Conservation (phyloP, 1,140 invertebrate species). For the Planococcus citri region DNA sequence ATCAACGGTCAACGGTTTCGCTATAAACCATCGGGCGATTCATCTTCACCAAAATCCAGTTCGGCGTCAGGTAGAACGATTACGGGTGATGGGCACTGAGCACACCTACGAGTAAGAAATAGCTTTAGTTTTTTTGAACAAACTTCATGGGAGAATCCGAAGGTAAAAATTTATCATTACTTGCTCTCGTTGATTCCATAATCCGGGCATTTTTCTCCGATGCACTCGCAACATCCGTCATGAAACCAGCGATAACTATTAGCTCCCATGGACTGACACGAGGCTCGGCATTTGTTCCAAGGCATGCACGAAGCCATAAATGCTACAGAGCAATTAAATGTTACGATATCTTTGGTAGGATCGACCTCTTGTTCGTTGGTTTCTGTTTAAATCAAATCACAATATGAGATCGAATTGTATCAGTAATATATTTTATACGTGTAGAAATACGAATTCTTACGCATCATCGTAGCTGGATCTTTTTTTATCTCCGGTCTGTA, state of each 20-base stretch:
- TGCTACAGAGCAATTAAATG: slow-evolving; percentile 81
- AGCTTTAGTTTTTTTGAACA: not conserved
- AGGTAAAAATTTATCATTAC: slow-evolving; percentile 30
- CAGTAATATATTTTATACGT: not conserved
- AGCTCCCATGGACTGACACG: slow-evolving; percentile 65
- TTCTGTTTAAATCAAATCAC: slow-evolving; percentile 40
- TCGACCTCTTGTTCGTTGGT: slow-evolving; percentile 46
- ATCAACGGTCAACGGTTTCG: too few species aligned
- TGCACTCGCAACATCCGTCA: slow-evolving; percentile 88
- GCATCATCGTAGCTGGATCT: slow-evolving; percentile 31
- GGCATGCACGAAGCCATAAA: slow-evolving; percentile 85
- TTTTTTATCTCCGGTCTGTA: slow-evolving; percentile 44
- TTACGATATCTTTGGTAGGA: slow-evolving; percentile 48
- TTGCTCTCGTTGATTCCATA: slow-evolving; percentile 81
- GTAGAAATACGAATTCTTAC: slow-evolving; percentile 2
- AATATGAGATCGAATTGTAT: not conserved
- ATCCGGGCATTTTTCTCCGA: slow-evolving; percentile 77
- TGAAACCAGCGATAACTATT: slow-evolving; percentile 80
- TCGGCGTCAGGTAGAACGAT: not conserved
- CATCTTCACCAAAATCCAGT: slow-evolving; percentile 13
- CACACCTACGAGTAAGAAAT: not conserved
- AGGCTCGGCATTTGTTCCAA: slow-evolving; percentile 67
- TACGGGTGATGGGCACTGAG: not conserved
- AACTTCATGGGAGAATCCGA: too few species aligned
- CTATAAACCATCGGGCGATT: not conserved